Evolutionary conservation across 2,888 invertebrate species (phyloP).

Genomic region (Heliconius charithonia): DNA sequence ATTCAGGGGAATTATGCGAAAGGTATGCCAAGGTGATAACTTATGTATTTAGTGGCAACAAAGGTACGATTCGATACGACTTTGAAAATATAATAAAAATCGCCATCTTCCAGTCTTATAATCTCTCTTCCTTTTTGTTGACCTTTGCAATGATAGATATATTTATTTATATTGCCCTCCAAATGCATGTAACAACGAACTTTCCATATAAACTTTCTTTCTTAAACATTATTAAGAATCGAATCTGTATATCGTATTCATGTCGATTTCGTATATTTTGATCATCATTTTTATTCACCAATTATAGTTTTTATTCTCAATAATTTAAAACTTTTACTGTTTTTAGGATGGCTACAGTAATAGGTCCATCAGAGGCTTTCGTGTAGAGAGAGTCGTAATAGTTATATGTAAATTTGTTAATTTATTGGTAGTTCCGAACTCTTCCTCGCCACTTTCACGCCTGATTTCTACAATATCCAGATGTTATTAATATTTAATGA

Average conservation of each 20-base stretch:
- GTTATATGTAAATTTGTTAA: conserved; percentile 66
- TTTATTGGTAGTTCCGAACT: conserved; percentile 67
- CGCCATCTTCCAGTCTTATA: conserved; percentile 9
- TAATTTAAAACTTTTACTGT: background rate
- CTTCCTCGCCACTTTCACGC: conserved; percentile 74
- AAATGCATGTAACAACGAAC: background rate
- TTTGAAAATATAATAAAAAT: conserved; percentile 24
- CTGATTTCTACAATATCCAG: conserved; percentile 67
- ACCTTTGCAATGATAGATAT: background rate
- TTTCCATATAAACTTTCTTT: conserved; percentile 8
- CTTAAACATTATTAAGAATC: background rate
- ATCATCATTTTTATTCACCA: background rate
- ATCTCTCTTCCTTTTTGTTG: background rate
- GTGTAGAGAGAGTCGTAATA: conserved; percentile 43
- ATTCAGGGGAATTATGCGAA: conserved; percentile 63
- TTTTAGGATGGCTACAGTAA: conserved; percentile 6
- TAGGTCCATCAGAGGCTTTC: conserved; percentile 31
- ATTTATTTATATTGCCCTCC: background rate
- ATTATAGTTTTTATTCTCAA: background rate
- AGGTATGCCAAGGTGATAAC: conserved; percentile 73
- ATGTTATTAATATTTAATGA: conserved; percentile 3
- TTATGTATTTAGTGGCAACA: conserved; percentile 59
- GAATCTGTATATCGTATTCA: background rate
- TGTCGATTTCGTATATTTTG: conserved; percentile 2
- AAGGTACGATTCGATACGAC: conserved; percentile 24